Conservation (phyloP, 2,888 invertebrate genomes). For the Polyploca ridens region DNA sequence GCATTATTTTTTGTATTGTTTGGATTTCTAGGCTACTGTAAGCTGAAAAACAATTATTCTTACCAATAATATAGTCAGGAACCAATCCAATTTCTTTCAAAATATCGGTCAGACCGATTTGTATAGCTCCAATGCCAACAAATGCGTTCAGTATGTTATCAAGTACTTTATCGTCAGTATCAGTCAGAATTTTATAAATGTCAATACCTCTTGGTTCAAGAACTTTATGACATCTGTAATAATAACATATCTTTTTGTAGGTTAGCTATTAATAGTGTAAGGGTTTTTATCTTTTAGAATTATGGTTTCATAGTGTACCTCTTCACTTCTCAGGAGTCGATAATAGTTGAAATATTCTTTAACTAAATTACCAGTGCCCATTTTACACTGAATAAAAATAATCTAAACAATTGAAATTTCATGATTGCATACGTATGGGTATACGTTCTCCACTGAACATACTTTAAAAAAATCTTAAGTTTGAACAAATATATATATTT, state of each 20-base stretch:
- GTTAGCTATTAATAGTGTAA: no score
- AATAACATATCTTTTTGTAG: neutral
- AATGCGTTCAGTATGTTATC: constrained; percentile 88
- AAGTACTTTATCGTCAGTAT: constrained; percentile 85
- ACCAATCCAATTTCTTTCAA: constrained; percentile 84
- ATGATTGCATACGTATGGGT: no score
- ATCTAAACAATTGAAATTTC: no score
- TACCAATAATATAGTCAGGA: constrained; percentile 91
- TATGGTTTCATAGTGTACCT: no score
- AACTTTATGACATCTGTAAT: constrained; percentile 77
- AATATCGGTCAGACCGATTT: constrained; percentile 87
- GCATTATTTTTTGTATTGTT: no score
- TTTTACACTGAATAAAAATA: no score
- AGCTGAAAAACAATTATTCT: constrained; percentile 41
- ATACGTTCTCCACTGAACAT: no score
- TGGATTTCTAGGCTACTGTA: no score
- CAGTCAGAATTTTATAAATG: constrained; percentile 85
- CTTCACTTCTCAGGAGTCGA: no score
- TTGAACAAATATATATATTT: neutral
- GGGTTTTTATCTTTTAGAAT: no score
- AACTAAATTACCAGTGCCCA: no score
- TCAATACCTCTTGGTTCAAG: constrained; percentile 86
- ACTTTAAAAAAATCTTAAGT: neutral
- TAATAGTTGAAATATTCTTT: no score
- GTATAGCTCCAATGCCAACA: constrained; percentile 88